Evolutionary conservation across 2,888 invertebrate genomes (phyloP), one percentile per base, ranked within the genome.

Genomic region (Deilephila elpenor): DNA sequence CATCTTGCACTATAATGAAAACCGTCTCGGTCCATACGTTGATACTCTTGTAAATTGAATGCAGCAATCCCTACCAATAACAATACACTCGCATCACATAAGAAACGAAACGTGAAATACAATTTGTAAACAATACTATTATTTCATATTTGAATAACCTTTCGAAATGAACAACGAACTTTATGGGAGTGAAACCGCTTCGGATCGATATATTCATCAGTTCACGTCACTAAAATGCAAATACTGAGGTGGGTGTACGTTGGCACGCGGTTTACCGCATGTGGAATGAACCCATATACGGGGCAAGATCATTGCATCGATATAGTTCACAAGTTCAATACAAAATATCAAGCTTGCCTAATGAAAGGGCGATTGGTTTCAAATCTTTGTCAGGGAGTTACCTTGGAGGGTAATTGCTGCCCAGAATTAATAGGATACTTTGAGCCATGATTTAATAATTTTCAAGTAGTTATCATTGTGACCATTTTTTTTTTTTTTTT

Each of bases 171-270:
- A 25, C 44, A 67, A 17, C 14, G 67, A 44, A 25, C 44, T 25
- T 17, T 25, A 67, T 67, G 14, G 51, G 44, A 29, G 44, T 20
- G 67, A 67, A 67, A 51, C 67, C 67, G 67, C 51, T 67, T 17
- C 25, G 20, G 67, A 67, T 67, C 67, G 51, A 67, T 67, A 51
- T 67, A 67, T 67, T 67, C 67, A 44, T 67, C 44, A 67, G 67
- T 51, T 67, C 67, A 78, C 76, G 77, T 75, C 71, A 74, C 56
- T 72, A 60, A 71, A 67, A 67, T 71, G 70, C 74, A 74, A 67
- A 67, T 34, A 25, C 32, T 73, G 71, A 70, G 74, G 32, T 53
- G 29, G 25, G 19, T 56, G 34, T 64, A 7, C 51, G 34, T 74
- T 56, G 32, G 32, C 25, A 32, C 56, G 59, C 51, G 67, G 67